Evolutionary conservation across 2,888 invertebrate genomes (phyloP).

Genomic region (Pterostichus madidus): DNA sequence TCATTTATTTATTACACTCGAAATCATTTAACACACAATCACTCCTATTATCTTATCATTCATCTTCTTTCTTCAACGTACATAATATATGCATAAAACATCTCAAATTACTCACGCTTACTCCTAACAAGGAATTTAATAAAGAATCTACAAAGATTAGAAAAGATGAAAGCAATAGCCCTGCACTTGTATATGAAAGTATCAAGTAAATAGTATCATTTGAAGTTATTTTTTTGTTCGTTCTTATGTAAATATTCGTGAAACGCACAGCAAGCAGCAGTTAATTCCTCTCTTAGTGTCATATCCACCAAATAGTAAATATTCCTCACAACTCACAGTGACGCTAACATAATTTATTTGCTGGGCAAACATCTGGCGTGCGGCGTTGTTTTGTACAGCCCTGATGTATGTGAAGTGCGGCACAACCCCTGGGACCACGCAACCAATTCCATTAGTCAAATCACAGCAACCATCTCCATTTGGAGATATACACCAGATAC

Average conservation of each 20-base stretch:
- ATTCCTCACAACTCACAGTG: slow-evolving; percentile 26
- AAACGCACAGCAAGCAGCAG: not conserved
- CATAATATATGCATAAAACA: no score
- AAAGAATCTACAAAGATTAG: no score
- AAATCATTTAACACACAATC: no score
- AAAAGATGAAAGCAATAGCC: no score
- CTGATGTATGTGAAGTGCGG: slow-evolving; percentile 48
- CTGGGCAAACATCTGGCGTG: slow-evolving; percentile 32
- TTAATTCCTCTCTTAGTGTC: slow-evolving; percentile 27
- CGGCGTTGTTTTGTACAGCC: slow-evolving; percentile 49
- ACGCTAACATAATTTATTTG: slow-evolving; percentile 52
- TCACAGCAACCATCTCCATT: slow-evolving; percentile 64
- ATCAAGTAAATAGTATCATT: no score
- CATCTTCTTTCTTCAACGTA: no score
- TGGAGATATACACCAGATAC: slow-evolving; percentile 45
- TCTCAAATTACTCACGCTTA: no score
- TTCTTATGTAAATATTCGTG: slow-evolving; percentile 23
- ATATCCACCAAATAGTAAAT: slow-evolving; percentile 46
- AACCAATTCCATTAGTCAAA: slow-evolving; percentile 67
- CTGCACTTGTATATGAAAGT: no score
- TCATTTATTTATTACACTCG: no score
- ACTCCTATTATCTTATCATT: no score
- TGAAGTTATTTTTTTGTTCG: not conserved
- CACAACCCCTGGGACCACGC: slow-evolving; percentile 30
- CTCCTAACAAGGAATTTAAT: no score